Conservation (phyloP, 2,113 vertebrate genomes). For the Capreolus pygargus region DNA sequence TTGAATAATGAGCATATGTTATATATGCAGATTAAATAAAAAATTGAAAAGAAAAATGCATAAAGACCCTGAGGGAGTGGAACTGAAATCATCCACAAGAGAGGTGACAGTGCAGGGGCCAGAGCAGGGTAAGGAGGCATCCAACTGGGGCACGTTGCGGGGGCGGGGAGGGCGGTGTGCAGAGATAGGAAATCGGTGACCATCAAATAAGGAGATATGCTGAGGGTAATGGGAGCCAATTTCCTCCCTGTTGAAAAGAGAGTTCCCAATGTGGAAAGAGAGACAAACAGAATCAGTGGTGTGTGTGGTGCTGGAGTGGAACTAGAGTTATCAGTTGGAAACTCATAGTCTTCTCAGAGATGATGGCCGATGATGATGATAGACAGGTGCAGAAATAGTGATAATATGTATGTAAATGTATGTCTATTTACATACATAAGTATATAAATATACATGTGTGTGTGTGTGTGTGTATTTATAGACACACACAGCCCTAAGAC, state of each 20-base stretch:
- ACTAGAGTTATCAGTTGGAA: background rate
- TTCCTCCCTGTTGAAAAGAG: background rate
- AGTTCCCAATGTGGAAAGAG: background rate
- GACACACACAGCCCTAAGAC: background rate
- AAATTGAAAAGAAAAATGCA: background rate
- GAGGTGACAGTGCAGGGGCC: background rate
- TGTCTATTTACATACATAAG: background rate
- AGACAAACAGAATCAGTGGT: background rate
- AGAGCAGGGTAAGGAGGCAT: background rate
- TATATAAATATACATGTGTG: background rate
- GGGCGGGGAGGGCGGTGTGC: rapidly evolving
- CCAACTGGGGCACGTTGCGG: rapidly evolving
- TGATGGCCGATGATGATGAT: background rate
- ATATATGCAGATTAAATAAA: background rate
- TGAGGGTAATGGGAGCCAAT: background rate
- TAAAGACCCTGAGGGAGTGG: background rate
- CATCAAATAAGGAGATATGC: background rate
- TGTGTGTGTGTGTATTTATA: background rate
- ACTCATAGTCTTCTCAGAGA: background rate
- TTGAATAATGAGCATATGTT: background rate
- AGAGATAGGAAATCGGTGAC: background rate
- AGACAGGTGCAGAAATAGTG: background rate
- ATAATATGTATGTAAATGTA: background rate
- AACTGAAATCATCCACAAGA: background rate
- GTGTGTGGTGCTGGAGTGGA: background rate